Conservation (phyloP, 2,113 vertebrate genomes). For the Actenoides hombroni region DNA sequence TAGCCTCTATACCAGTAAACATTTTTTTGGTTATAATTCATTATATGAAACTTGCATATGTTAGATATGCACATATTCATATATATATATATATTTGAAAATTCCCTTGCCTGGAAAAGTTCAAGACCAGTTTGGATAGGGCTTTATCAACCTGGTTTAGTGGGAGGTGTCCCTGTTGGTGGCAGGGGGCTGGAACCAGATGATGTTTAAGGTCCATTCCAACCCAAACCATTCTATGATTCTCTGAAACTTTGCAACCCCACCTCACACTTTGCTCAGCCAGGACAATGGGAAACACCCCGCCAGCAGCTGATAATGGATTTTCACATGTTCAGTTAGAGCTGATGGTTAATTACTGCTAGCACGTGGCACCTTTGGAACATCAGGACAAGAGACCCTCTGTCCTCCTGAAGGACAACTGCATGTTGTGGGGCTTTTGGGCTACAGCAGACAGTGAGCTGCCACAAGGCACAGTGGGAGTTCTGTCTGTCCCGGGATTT, state of each 20-base stretch:
- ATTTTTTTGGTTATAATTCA: not conserved
- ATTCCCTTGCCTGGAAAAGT: not conserved
- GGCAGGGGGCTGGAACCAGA: not conserved
- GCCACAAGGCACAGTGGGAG: not conserved
- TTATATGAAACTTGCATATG: not conserved
- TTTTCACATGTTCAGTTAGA: not conserved
- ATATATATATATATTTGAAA: not conserved
- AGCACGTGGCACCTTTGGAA: not conserved
- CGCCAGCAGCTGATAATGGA: fast-evolving
- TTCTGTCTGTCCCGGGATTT: not conserved
- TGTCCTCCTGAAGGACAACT: not conserved
- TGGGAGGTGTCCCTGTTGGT: not conserved
- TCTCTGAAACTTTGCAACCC: not conserved
- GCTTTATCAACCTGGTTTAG: not conserved
- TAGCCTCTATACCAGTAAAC: not conserved
- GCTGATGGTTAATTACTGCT: not conserved
- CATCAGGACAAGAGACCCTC: not conserved
- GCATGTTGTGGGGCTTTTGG: not conserved
- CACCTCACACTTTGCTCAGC: not conserved
- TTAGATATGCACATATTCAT: not conserved
- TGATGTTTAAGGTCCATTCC: not conserved
- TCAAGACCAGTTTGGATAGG: not conserved
- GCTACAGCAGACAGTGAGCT: not conserved
- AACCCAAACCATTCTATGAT: not conserved
- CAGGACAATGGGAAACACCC: not conserved